A percentile compares a stretch with the other conserved stretches of the same genome.
These are phyloP conservation scores for Limnephilus lunatus DNA, from an alignment of 2,888 invertebrate genomes.

Conservation along the genomic window DNA sequence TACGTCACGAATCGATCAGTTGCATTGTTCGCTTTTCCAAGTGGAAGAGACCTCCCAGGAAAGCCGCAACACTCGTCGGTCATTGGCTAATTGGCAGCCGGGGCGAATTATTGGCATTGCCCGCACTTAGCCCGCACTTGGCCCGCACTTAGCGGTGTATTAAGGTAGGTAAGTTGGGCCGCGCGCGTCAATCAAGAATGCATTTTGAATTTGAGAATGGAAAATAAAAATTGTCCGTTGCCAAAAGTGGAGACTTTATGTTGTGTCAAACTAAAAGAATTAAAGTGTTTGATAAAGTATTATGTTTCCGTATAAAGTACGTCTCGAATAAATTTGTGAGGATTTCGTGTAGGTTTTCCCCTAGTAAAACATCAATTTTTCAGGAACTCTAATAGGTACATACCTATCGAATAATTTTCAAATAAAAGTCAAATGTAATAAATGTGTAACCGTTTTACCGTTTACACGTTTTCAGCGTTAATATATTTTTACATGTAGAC, in stretches of 20 bases:
- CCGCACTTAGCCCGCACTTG: background rate
- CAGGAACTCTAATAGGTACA: background rate
- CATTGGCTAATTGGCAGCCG: conserved; percentile 38
- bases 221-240: background rate
- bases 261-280: background rate
- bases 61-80: conserved; percentile 20
- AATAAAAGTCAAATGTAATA: too few relatives aligned
- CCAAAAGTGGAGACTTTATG: background rate
- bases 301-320: background rate
- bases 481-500: too few relatives aligned
- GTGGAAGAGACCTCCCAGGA: conserved; percentile 4
- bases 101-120: conserved; percentile 6
- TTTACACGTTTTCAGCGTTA: too few relatives aligned
- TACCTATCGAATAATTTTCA: too few relatives aligned
- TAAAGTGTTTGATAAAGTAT: background rate
- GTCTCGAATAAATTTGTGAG: background rate
- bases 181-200: background rate
- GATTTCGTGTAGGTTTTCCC: background rate
- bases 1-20: conserved; percentile 27
- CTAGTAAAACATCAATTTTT: background rate
- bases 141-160: background rate
- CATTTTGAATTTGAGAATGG: background rate
- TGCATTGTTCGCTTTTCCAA: conserved; percentile 35
- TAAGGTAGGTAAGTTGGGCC: background rate
- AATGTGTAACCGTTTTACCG: too few relatives aligned